phyloP scores from a whole-genome alignment of 2,888 invertebrate species.

The Drosophila meridionalis region DNA sequence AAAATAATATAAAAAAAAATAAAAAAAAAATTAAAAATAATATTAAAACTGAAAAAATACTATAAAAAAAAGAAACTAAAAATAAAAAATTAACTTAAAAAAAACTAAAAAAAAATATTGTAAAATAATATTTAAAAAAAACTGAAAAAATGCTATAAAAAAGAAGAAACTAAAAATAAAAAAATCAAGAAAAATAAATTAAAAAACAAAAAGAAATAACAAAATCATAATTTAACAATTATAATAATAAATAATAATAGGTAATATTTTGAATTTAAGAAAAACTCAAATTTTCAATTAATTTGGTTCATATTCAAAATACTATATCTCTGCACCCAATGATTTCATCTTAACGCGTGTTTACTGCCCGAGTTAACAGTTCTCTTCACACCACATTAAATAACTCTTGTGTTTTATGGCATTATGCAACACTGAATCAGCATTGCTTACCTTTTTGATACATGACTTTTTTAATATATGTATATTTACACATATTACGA shows the following conservation, averaged over 20 bases:
- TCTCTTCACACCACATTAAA: neutral
- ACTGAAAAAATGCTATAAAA: too few relatives aligned
- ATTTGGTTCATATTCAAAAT: neutral
- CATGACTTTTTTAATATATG: constrained; percentile 9
- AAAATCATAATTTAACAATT: too few relatives aligned
- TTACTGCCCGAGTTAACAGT: neutral
- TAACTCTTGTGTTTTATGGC: neutral
- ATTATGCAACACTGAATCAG: constrained; percentile 20
- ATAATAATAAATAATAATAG: too few relatives aligned
- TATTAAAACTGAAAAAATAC: too few relatives aligned
- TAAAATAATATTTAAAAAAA: too few relatives aligned
- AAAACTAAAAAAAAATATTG: too few relatives aligned
- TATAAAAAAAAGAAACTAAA: too few relatives aligned
- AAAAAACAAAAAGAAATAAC: too few relatives aligned
- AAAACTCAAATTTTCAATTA: neutral
- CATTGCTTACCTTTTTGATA: neutral
- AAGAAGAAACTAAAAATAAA: too few relatives aligned
- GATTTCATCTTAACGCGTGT: neutral
- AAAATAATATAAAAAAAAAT: neutral
- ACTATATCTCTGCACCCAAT: neutral
- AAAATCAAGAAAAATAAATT: too few relatives aligned
- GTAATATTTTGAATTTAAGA: neutral
- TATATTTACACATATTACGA: neutral
- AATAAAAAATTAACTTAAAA: too few relatives aligned
- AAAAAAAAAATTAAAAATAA: neutral